A percentile compares a stretch with the other conserved stretches of the same genome.
Evolutionary conservation across 2,797 vertebrate species (phyloP).

Genomic region (Borostomias antarcticus): DNA sequence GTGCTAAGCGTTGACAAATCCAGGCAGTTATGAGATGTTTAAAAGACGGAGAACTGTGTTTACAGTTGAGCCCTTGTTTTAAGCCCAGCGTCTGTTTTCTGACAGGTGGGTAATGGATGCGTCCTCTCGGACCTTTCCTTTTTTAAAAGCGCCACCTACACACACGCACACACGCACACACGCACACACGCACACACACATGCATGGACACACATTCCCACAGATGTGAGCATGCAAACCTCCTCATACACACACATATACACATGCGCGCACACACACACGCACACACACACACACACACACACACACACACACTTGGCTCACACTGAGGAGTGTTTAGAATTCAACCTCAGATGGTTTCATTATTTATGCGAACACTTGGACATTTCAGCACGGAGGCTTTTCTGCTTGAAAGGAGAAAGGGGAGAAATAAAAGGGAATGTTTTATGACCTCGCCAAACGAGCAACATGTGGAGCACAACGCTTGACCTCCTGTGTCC

Average conservation of each 20-base stretch:
- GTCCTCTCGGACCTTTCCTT: constrained; percentile 12
- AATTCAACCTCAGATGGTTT: constrained; percentile 46
- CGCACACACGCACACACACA: background rate
- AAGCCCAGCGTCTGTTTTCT: constrained; percentile 28
- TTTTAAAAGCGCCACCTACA: background rate
- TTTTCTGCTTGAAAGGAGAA: constrained; percentile 22
- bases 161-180: background rate
- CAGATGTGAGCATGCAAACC: too few species aligned
- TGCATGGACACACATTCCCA: too few species aligned
- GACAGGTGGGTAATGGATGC: constrained; percentile 28
- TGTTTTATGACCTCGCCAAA: constrained; percentile 53
- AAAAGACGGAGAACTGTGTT: constrained; percentile 55
- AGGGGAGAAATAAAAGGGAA: constrained; percentile 36
- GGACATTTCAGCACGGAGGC: constrained; percentile 31
- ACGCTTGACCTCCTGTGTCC: constrained; percentile 24
- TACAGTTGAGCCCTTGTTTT: constrained; percentile 45
- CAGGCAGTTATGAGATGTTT: constrained; percentile 59
- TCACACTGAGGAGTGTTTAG: constrained; percentile 48
- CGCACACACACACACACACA: background rate
- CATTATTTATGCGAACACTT: constrained; percentile 49
- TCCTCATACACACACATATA: constrained; percentile 1
- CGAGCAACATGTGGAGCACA: constrained; percentile 53
- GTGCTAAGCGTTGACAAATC: constrained; percentile 49
- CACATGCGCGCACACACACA: background rate
- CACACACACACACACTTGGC: background rate